Conservation (phyloP, 2,113 vertebrate species). For the Myrmophylax atrothorax region DNA sequence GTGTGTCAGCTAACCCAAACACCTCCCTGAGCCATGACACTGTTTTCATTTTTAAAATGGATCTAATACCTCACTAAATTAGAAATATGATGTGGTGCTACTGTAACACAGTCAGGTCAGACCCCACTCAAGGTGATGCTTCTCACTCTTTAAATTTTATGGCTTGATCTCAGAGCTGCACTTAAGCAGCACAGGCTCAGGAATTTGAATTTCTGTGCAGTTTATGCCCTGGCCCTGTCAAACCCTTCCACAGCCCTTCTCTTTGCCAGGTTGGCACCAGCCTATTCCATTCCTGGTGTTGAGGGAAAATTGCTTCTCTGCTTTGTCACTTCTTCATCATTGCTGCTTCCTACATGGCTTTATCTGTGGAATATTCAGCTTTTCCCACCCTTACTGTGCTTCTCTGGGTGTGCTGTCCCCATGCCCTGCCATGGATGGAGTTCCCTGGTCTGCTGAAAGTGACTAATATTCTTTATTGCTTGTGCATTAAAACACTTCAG, state of each 20-base stretch:
- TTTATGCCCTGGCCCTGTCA: background rate
- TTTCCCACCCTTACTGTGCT: background rate
- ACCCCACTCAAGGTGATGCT: background rate
- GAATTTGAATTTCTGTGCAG: background rate
- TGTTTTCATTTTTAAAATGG: background rate
- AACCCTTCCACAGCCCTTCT: background rate
- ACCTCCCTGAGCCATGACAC: background rate
- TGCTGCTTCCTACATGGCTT: background rate
- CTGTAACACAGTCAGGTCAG: background rate
- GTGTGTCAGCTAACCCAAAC: rapidly evolving
- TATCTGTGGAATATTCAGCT: background rate
- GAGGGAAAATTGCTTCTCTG: background rate
- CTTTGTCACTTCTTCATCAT: background rate
- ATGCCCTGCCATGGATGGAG: background rate
- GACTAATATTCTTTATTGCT: constrained; percentile 12
- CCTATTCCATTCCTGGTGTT: background rate
- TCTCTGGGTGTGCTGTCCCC: background rate
- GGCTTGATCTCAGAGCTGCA: background rate
- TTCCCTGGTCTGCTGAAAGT: background rate
- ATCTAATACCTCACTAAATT: background rate
- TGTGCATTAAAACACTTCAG: background rate
- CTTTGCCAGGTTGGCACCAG: background rate
- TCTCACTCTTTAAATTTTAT: background rate
- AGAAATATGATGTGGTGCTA: background rate
- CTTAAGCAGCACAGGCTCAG: background rate